phyloP scores from a whole-genome alignment of 2,888 invertebrate genomes.

The Strigamia transsilvanica region DNA sequence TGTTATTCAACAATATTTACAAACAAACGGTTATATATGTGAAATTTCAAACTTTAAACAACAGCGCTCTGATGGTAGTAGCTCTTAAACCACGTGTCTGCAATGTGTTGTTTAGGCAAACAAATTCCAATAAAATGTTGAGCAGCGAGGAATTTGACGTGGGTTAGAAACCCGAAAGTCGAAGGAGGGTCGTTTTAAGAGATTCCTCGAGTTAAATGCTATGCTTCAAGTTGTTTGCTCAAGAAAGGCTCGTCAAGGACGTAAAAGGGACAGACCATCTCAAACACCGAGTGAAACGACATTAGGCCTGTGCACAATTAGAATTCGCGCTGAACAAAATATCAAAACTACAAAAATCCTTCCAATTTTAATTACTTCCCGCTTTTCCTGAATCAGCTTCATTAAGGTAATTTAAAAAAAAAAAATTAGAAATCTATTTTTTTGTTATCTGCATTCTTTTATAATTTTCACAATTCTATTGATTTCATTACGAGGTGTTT shows the following conservation, averaged over 20 bases:
- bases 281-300: not conserved
- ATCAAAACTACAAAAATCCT: no score
- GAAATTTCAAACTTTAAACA: no score
- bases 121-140: not conserved
- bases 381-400: no score
- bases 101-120: not conserved
- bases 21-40: no score
- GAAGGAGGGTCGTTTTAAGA: conserved; percentile 6
- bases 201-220: conserved; percentile 11
- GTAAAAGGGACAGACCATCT: not conserved
- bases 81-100: no score
- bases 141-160: conserved; percentile 6
- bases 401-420: no score
- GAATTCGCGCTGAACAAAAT: no score
- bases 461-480: not conserved
- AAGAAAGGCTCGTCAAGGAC: conserved; percentile 31
- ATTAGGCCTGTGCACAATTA: no score
- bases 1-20: no score
- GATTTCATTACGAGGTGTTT: not conserved
- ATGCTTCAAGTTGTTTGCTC: conserved; percentile 21
- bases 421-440: no score
- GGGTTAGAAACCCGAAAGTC: not conserved
- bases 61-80: no score
- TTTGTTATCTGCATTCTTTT: not conserved
- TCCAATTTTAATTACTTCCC: no score